Evolutionary conservation across 2,888 invertebrate genomes (phyloP).

Genomic region (Chouioia cunea): DNA sequence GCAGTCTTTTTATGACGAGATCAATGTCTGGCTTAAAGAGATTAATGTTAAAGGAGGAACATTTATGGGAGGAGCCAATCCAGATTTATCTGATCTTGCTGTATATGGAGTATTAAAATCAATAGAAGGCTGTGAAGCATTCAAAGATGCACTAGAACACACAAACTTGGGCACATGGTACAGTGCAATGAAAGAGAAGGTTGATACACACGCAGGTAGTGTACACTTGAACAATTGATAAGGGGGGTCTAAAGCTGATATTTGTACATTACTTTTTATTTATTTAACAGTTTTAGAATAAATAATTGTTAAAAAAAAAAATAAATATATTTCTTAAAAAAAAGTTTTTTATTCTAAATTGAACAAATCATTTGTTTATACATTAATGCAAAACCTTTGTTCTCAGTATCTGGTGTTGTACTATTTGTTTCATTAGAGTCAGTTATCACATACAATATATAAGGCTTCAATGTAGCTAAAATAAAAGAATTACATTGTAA

Average conservation of each 20-base stretch:
- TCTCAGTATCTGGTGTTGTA: conserved; percentile 74
- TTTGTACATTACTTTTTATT: conserved; percentile 44
- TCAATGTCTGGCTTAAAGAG: conserved; percentile 82
- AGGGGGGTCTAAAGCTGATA: conserved; percentile 22
- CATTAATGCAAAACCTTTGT: conserved; percentile 80
- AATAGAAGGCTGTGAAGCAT: conserved; percentile 93
- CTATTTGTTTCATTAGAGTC: conserved; percentile 72
- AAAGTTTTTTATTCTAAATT: conserved; percentile 44
- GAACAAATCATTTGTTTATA: conserved; percentile 79
- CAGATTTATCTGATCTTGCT: conserved; percentile 92
- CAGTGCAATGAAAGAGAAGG: conserved; percentile 77
- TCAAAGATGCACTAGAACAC: conserved; percentile 81
- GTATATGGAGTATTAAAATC: conserved; percentile 92
- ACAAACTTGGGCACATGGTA: conserved; percentile 87
- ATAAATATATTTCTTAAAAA: conserved; percentile 35
- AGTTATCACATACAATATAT: conserved; percentile 81
- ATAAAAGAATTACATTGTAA: conserved; percentile 48
- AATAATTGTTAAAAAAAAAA: conserved; percentile 41
- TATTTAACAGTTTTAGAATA: conserved; percentile 41
- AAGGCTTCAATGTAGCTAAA: conserved; percentile 77
- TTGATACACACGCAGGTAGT: conserved; percentile 74
- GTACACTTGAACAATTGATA: conserved; percentile 44
- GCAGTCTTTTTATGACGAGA: conserved; percentile 89
- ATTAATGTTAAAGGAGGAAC: conserved; percentile 77
- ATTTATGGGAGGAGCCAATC: conserved; percentile 89